Conservation (phyloP, 2,888 invertebrate species). For the Chloroclystis v-ata region DNA sequence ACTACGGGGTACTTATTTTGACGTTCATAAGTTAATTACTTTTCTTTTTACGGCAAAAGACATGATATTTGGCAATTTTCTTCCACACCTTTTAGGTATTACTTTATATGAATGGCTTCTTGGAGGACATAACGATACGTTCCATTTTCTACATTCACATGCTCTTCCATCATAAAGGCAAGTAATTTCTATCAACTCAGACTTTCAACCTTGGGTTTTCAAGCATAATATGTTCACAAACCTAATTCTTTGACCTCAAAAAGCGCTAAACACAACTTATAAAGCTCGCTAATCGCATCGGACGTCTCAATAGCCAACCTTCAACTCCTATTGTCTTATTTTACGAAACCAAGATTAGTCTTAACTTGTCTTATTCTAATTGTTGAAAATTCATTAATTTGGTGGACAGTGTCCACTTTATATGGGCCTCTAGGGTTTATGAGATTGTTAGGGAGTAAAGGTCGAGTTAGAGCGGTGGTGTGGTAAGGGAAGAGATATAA, state of each 20-base stretch:
- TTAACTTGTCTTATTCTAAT: conserved; percentile 48
- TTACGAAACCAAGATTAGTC: conserved; percentile 44
- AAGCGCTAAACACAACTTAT: conserved; percentile 15
- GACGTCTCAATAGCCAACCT: conserved; percentile 49
- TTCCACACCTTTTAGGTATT: too few species aligned
- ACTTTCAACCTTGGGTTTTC: neutral
- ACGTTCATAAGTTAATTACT: too few species aligned
- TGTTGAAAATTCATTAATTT: conserved; percentile 61
- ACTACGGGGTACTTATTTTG: too few species aligned
- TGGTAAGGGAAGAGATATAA: conserved; percentile 50
- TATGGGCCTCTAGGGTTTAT: conserved; percentile 8
- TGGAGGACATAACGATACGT: too few species aligned
- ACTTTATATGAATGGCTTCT: too few species aligned
- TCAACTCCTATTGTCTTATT: conserved; percentile 47
- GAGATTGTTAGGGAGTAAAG: conserved; percentile 20
- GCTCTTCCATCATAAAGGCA: too few species aligned
- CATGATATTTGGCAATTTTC: too few species aligned
- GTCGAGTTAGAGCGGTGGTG: conserved; percentile 41
- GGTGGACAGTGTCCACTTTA: conserved; percentile 25
- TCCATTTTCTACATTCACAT: too few species aligned
- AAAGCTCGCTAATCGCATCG: conserved; percentile 23
- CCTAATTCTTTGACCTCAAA: conserved; percentile 18
- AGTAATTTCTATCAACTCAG: too few species aligned
- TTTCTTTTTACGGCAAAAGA: too few species aligned
- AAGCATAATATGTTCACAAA: conserved; percentile 5